Evolutionary conservation across 2,113 vertebrate genomes (phyloP).

Genomic region (Amphiprion ocellaris): DNA sequence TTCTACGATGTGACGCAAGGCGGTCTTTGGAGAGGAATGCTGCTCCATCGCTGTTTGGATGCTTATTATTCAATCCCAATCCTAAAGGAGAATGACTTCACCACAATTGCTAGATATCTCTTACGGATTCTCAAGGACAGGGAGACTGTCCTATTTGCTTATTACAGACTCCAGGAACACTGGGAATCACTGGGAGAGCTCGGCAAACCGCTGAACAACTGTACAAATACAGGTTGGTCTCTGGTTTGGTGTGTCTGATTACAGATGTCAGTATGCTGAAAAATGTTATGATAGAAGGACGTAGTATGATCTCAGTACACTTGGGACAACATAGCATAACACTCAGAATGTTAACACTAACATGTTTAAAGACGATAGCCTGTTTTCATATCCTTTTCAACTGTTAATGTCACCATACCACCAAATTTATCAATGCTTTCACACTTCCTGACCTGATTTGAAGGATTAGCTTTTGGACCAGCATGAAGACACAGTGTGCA

Average conservation of each 20-base stretch:
- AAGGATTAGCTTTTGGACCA: neutral
- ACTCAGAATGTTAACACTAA: constrained; percentile 10
- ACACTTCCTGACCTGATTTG: neutral
- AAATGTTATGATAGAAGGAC: constrained; percentile 50
- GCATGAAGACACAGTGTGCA: neutral
- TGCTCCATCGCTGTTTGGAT: constrained; percentile 23
- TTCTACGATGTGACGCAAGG: constrained; percentile 38
- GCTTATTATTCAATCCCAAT: constrained; percentile 58
- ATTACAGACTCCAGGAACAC: constrained; percentile 64
- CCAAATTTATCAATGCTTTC: constrained; percentile 8
- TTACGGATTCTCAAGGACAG: constrained; percentile 53
- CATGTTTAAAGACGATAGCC: neutral
- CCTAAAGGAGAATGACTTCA: constrained; percentile 45
- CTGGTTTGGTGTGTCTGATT: constrained; percentile 62
- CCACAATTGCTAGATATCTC: constrained; percentile 59
- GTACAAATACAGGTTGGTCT: constrained; percentile 73
- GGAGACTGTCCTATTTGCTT: constrained; percentile 48
- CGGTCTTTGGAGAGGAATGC: constrained; percentile 58
- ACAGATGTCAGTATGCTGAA: constrained; percentile 61
- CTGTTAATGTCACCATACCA: constrained; percentile 8
- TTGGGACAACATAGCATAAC: constrained; percentile 6
- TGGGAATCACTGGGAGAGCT: constrained; percentile 33
- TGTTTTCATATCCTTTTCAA: constrained; percentile 26
- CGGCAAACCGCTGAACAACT: constrained; percentile 73
- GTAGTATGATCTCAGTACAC: constrained; percentile 48